These are phyloP conservation scores for Azorinus chamasolen DNA, from an alignment of 2,888 invertebrate species.

Conservation along the genomic window DNA sequence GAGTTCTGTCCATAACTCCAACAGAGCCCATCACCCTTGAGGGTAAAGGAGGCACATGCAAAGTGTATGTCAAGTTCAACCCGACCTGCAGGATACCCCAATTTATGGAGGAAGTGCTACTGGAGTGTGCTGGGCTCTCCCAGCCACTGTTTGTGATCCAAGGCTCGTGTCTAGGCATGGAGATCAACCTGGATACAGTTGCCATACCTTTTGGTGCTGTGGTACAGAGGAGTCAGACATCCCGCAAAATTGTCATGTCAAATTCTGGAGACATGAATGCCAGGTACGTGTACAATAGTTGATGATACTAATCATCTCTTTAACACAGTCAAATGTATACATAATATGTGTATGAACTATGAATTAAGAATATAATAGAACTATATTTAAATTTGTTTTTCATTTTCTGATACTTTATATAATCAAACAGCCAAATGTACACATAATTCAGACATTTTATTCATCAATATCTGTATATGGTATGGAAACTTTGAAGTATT, in stretches of 20 bases:
- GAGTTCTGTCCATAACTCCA: conserved; percentile 79
- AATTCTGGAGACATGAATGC: conserved; percentile 89
- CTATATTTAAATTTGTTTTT: no score
- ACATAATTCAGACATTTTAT: no score
- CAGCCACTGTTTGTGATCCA: conserved; percentile 88
- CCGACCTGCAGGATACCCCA: conserved; percentile 84
- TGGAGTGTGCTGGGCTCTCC: conserved; percentile 87
- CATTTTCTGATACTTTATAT: no score
- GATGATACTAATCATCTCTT: no score
- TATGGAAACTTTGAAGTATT: no score
- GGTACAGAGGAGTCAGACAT: conserved; percentile 87
- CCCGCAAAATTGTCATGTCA: conserved; percentile 87
- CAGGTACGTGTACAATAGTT: no score
- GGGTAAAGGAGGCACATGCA: conserved; percentile 81
- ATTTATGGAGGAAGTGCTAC: conserved; percentile 87
- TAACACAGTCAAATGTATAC: no score
- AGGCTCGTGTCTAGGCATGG: conserved; percentile 88
- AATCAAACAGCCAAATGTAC: no score
- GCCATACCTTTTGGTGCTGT: conserved; percentile 88
- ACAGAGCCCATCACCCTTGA: conserved; percentile 81
- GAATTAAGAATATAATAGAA: no score
- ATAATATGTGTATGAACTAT: no score
- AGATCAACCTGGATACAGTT: conserved; percentile 87
- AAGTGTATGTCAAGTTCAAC: conserved; percentile 83
- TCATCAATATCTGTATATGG: no score